Evolutionary conservation across 1,140 invertebrate genomes (phyloP).

Genomic region (Pseudomyrmex cubaensis): DNA sequence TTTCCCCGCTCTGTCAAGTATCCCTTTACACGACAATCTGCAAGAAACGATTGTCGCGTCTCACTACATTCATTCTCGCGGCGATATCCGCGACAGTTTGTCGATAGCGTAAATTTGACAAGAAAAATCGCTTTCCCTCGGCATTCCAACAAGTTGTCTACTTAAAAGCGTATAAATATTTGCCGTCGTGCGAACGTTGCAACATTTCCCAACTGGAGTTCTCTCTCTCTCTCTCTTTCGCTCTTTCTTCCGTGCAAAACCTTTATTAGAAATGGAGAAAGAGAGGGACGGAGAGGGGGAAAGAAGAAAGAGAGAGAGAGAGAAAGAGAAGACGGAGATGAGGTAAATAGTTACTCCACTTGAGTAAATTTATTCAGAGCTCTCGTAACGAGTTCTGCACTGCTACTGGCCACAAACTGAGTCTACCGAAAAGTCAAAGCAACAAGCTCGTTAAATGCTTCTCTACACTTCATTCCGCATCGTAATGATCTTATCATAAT

Average conservation of each 20-base stretch:
- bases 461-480: slow-evolving; percentile 36
- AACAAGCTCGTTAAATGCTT: slow-evolving; percentile 51
- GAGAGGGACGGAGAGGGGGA: no score
- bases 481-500: slow-evolving; percentile 39
- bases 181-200: slow-evolving; percentile 5
- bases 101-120: slow-evolving; percentile 53
- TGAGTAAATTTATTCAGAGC: slow-evolving; percentile 59
- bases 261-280: slow-evolving; percentile 54
- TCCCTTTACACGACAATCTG: slow-evolving; percentile 44
- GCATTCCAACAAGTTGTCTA: slow-evolving; percentile 49
- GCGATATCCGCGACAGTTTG: slow-evolving; percentile 39
- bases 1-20: slow-evolving; percentile 30
- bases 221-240: background rate
- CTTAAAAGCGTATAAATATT: slow-evolving; percentile 51
- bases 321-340: background rate
- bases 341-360: slow-evolving; percentile 51
- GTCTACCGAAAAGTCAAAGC: slow-evolving; percentile 44
- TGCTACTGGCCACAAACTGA: slow-evolving; percentile 20
- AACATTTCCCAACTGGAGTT: slow-evolving; percentile 27
- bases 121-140: slow-evolving; percentile 47
- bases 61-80: slow-evolving; percentile 27
- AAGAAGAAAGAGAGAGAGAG: no score
- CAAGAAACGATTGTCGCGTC: slow-evolving; percentile 53
- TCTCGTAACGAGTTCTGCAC: slow-evolving; percentile 36
- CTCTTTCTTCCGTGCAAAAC: slow-evolving; percentile 31